Conservation (phyloP, 2,888 invertebrate species). For the Sussaba pulchella region DNA sequence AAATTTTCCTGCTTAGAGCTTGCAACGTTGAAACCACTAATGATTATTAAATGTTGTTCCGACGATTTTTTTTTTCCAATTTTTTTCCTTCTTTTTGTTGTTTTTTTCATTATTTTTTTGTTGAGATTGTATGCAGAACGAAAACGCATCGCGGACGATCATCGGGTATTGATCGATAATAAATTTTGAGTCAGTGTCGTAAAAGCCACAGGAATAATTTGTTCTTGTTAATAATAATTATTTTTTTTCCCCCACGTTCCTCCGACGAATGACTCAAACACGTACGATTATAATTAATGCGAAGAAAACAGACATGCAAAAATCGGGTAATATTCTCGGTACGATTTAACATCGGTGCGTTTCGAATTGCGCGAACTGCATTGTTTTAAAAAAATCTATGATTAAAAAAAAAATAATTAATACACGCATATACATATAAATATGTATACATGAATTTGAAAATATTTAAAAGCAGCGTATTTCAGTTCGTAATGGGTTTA, state of each 20-base stretch:
- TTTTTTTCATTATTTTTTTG: too few species aligned
- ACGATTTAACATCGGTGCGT: slow-evolving; percentile 27
- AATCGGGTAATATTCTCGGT: slow-evolving; percentile 16
- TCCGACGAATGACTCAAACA: slow-evolving; percentile 12
- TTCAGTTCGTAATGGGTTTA: not conserved
- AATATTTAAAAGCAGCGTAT: slow-evolving; percentile 1
- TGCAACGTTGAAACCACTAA: slow-evolving; percentile 59
- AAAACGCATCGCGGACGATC: slow-evolving; percentile 64
- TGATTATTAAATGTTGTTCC: slow-evolving; percentile 49
- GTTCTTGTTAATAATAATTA: too few species aligned
- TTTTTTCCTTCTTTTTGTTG: slow-evolving; percentile 57
- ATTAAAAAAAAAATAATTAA: slow-evolving; percentile 22
- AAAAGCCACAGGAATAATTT: slow-evolving; percentile 53
- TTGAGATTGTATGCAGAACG: slow-evolving; percentile 68
- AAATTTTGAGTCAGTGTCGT: slow-evolving; percentile 51
- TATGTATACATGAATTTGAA: not conserved
- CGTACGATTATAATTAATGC: too few species aligned
- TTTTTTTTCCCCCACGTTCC: slow-evolving; percentile 5
- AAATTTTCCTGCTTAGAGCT: slow-evolving; percentile 56
- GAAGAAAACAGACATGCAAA: slow-evolving; percentile 35
- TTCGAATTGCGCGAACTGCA: slow-evolving; percentile 16
- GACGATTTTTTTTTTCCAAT: slow-evolving; percentile 54
- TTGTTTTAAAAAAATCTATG: slow-evolving; percentile 16
- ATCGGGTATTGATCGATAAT: slow-evolving; percentile 27
- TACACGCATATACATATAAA: too few species aligned